phyloP scores from a whole-genome alignment of 2,113 vertebrate species.

The Crotophaga sulcirostris region DNA sequence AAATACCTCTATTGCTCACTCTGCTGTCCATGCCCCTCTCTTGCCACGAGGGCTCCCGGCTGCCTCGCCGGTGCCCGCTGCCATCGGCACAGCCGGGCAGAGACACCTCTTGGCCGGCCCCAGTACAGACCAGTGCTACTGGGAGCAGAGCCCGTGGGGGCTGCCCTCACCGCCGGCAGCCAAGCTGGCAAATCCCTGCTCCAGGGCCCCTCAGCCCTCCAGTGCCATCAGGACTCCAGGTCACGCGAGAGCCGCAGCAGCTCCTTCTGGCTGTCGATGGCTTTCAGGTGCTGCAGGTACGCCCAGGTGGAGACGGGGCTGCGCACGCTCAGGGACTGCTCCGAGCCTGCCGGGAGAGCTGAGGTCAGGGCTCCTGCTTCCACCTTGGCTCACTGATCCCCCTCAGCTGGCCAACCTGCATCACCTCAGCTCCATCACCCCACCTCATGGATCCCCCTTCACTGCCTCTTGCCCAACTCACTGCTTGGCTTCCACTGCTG shows the following conservation, averaged over 20 bases:
- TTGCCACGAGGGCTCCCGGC: neutral
- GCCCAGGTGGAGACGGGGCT: conserved; percentile 80
- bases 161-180: neutral
- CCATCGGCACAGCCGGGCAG: rapidly evolving
- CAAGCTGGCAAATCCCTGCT: neutral
- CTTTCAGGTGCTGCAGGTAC: conserved; percentile 87
- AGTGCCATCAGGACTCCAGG: conserved; percentile 75
- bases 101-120: neutral
- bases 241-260: conserved; percentile 87
- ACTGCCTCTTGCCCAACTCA: rapidly evolving
- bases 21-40: neutral
- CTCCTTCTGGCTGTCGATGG: conserved; percentile 91
- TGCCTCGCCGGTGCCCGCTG: rapidly evolving
- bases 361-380: neutral
- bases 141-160: neutral
- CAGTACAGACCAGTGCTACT: neutral
- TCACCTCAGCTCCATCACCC: neutral
- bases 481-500: neutral
- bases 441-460: rapidly evolving
- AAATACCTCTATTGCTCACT: conserved; percentile 34
- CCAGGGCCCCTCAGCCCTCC: too few species aligned
- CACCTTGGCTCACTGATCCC: neutral
- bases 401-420: too few species aligned
- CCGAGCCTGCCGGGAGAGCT: conserved; percentile 76
- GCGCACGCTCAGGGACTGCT: conserved; percentile 80